phyloP scores from a whole-genome alignment of 2,888 invertebrate genomes.

The Parascotia fuliginaria region DNA sequence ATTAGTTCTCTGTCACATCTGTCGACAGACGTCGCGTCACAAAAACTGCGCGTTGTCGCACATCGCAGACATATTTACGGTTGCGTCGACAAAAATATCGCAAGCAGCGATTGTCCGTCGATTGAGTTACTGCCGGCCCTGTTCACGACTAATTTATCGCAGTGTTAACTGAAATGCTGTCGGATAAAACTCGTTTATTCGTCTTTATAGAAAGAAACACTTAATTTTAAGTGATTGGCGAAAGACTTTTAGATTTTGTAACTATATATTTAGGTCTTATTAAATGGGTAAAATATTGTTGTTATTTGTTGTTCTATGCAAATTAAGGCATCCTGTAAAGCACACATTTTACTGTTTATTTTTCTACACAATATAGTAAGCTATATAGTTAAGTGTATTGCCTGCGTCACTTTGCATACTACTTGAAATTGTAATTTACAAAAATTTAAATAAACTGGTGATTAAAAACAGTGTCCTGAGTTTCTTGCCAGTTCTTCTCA shows the following conservation, averaged over 20 bases:
- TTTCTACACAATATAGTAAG: too few relatives aligned
- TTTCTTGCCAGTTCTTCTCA: too few relatives aligned
- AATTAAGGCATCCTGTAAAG: too few relatives aligned
- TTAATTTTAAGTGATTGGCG: conserved; percentile 4
- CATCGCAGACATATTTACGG: conserved; percentile 73
- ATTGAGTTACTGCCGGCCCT: conserved; percentile 68
- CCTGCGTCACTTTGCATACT: too few relatives aligned
- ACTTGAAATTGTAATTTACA: too few relatives aligned
- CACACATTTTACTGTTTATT: too few relatives aligned
- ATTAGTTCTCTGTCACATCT: conserved; percentile 48
- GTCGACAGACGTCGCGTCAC: conserved; percentile 48
- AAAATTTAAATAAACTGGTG: too few relatives aligned
- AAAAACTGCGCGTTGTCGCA: conserved; percentile 48
- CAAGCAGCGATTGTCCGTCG: conserved; percentile 59
- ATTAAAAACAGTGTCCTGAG: too few relatives aligned
- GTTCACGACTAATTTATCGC: conserved; percentile 67
- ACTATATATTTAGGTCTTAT: too few relatives aligned
- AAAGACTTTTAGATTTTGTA: conserved; percentile 1
- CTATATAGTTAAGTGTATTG: too few relatives aligned
- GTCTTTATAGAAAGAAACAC: conserved; percentile 17
- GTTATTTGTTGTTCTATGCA: too few relatives aligned
- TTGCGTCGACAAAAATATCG: conserved; percentile 76
- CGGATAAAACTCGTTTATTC: conserved; percentile 34
- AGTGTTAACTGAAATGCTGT: conserved; percentile 54
- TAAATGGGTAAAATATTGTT: too few relatives aligned